phyloP scores from a whole-genome alignment of 1,140 invertebrate genomes.

The Plutomurus gul region DNA sequence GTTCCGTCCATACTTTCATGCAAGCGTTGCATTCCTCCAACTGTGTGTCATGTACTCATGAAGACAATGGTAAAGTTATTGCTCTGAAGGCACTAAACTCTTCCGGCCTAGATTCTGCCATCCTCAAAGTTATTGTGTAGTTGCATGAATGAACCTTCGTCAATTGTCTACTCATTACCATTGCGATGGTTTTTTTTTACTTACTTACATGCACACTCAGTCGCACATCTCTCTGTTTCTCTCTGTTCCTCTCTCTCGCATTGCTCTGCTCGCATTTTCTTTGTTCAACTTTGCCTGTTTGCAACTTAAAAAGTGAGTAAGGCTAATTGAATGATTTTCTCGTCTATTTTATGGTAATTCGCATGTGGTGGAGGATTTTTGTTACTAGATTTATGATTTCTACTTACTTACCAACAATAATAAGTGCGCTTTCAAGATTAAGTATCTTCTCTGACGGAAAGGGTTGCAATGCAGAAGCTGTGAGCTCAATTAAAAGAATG shows the following conservation, averaged over 20 bases:
- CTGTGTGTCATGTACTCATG: not conserved
- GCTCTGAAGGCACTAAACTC: conserved; percentile 4
- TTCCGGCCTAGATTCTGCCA: conserved; percentile 16
- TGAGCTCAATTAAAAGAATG: too few relatives aligned
- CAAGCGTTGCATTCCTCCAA: not conserved
- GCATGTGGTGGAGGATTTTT: not conserved
- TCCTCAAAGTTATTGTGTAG: conserved; percentile 10
- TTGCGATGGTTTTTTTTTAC: not conserved
- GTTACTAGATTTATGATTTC: conserved; percentile 10
- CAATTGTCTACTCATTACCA: conserved; percentile 1
- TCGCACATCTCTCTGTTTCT: too few relatives aligned
- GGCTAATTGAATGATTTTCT: not conserved
- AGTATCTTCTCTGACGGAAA: not conserved
- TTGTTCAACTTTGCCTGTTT: too few relatives aligned
- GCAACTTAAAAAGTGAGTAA: not conserved
- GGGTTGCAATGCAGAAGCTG: too few relatives aligned
- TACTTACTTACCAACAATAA: not conserved
- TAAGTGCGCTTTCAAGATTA: conserved; percentile 8
- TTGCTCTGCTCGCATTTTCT: too few relatives aligned
- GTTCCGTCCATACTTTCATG: not conserved
- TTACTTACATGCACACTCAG: too few relatives aligned
- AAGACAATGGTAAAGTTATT: conserved; percentile 20
- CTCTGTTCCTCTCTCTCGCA: too few relatives aligned
- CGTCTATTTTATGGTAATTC: not conserved
- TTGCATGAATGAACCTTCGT: not conserved